Conservation (phyloP, 2,888 invertebrate genomes). For the Lasioglossum figueresi region DNA sequence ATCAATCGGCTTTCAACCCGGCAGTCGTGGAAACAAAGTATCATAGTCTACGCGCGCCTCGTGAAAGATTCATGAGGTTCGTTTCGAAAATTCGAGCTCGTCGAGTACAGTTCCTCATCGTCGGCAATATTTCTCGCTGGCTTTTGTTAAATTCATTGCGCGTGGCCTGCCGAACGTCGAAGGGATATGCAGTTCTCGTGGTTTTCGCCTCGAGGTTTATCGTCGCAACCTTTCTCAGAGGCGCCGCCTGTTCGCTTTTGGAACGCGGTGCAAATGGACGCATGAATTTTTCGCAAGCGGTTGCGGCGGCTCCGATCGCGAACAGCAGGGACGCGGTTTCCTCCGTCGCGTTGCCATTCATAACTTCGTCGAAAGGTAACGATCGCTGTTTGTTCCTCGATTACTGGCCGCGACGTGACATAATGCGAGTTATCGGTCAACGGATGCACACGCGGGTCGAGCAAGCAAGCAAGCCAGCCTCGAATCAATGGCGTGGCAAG, state of each 20-base stretch:
- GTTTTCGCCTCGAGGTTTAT: background rate
- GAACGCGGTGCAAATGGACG: background rate
- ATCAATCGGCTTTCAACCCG: background rate
- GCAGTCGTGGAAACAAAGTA: background rate
- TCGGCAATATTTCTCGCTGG: background rate
- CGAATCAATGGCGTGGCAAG: constrained; percentile 52
- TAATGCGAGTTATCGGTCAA: constrained; percentile 57
- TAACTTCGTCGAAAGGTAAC: constrained; percentile 41
- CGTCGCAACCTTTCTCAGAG: background rate
- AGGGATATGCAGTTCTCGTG: background rate
- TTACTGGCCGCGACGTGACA: constrained; percentile 57
- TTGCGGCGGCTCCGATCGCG: background rate
- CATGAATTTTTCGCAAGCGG: constrained; percentile 17
- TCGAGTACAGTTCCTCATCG: background rate
- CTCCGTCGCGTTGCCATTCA: constrained; percentile 41
- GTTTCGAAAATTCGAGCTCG: background rate
- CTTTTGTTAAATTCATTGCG: background rate
- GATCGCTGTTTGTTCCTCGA: constrained; percentile 56
- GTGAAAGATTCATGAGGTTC: constrained; percentile 4
- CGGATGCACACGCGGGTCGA: constrained; percentile 38
- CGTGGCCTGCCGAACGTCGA: background rate
- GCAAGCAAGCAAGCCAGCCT: background rate
- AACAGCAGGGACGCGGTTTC: background rate
- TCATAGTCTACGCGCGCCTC: background rate
- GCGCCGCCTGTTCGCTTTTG: background rate